Conservation (phyloP, 2,797 vertebrate genomes). For the Artibeus lituratus region DNA sequence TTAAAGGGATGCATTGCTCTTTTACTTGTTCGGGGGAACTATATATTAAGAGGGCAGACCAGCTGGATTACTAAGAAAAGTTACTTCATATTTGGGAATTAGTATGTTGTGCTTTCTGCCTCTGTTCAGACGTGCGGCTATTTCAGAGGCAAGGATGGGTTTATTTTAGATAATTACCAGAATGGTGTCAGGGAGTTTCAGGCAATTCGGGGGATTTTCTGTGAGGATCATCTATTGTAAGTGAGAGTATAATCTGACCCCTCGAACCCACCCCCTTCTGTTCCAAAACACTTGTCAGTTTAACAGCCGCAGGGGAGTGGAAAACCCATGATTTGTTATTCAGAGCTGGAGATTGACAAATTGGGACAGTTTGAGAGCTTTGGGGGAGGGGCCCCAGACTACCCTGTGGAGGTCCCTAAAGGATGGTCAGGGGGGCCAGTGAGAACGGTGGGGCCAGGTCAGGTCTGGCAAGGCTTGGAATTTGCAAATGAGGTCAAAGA, state of each 20-base stretch:
- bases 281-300: neutral
- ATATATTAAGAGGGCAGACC: neutral
- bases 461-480: neutral
- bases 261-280: neutral
- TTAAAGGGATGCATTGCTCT: neutral
- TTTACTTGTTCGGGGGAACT: neutral
- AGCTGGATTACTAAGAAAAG: neutral
- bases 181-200: neutral
- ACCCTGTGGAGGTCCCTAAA: accelerated
- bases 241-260: neutral
- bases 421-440: neutral
- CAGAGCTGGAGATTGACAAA: neutral
- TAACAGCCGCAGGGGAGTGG: neutral
- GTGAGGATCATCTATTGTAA: neutral
- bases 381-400: neutral
- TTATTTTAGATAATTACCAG: neutral
- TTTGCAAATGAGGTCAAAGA: neutral
- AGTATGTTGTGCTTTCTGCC: neutral
- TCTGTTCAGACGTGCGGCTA: neutral
- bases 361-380: neutral
- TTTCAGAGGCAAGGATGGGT: neutral
- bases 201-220: neutral
- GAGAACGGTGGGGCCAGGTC: neutral
- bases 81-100: neutral
- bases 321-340: neutral